phyloP scores from a whole-genome alignment of 2,113 vertebrate genomes.

The Progne subis region DNA sequence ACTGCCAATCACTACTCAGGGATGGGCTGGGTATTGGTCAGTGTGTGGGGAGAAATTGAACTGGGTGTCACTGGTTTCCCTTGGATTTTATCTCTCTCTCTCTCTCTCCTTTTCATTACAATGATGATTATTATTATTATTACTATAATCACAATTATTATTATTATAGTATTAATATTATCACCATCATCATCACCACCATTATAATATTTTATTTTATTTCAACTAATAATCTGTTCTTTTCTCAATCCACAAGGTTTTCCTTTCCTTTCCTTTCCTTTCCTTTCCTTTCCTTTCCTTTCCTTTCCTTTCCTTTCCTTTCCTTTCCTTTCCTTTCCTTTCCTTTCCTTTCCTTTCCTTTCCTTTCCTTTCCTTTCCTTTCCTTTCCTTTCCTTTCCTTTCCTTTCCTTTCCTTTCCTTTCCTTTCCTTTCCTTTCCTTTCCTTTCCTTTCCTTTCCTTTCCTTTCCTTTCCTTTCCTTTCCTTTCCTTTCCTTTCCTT shows the following conservation, averaged over 20 bases:
- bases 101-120: not conserved
- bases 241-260: not conserved
- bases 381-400: not conserved
- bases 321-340: not conserved
- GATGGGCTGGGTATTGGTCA: not conserved
- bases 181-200: too few relatives aligned
- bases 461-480: too few relatives aligned
- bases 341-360: too few relatives aligned
- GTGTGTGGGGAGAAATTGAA: not conserved
- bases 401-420: too few relatives aligned
- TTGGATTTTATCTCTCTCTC: not conserved
- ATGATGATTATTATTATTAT: not conserved
- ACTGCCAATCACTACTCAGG: not conserved
- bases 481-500: too few relatives aligned
- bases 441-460: not conserved
- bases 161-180: not conserved
- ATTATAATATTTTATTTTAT: not conserved
- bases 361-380: too few relatives aligned
- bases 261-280: not conserved
- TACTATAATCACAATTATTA: not conserved
- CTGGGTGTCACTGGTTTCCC: not conserved
- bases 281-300: too few relatives aligned
- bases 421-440: too few relatives aligned
- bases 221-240: not conserved
- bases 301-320: too few relatives aligned